These are phyloP conservation scores for Drosophila mojavensis DNA, from an alignment of 1,140 invertebrate species.

Conservation along the genomic window DNA sequence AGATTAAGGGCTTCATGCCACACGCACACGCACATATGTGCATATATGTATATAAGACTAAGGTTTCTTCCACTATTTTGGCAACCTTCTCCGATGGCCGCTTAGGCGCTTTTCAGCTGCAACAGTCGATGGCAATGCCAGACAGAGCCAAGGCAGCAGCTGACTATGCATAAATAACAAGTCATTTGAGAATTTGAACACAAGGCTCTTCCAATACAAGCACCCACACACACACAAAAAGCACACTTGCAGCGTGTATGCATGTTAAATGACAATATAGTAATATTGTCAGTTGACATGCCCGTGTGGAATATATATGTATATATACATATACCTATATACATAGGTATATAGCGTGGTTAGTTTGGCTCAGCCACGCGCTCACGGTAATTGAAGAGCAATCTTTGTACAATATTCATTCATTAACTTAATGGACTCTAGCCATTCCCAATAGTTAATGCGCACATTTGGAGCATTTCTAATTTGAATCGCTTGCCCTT, in stretches of 20 bases:
- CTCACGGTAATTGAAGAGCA: constrained; percentile 20
- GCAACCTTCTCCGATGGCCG: neutral
- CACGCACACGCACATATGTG: too few species aligned
- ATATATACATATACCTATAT: too few species aligned
- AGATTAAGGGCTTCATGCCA: constrained; percentile 49
- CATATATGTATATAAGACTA: too few species aligned
- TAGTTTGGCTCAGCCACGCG: constrained; percentile 10
- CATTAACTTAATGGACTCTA: constrained; percentile 20
- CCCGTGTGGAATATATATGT: constrained; percentile 10
- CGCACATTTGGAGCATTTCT: neutral
- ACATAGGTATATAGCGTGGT: neutral
- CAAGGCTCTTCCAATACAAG: constrained; percentile 6
- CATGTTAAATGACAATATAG: neutral
- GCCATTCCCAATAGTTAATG: constrained; percentile 1
- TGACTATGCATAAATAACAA: constrained; percentile 43
- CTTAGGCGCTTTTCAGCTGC: constrained; percentile 1
- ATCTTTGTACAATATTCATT: constrained; percentile 13
- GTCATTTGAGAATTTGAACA: constrained; percentile 15
- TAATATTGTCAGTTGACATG: constrained; percentile 9
- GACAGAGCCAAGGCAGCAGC: constrained; percentile 14
- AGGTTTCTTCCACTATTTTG: too few species aligned
- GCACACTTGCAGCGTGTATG: neutral
- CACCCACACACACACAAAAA: neutral
- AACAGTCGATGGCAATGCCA: constrained; percentile 1
- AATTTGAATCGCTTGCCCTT: too few species aligned